phyloP scores from a whole-genome alignment of 2,113 vertebrate species.

The Megalops atlanticus region DNA sequence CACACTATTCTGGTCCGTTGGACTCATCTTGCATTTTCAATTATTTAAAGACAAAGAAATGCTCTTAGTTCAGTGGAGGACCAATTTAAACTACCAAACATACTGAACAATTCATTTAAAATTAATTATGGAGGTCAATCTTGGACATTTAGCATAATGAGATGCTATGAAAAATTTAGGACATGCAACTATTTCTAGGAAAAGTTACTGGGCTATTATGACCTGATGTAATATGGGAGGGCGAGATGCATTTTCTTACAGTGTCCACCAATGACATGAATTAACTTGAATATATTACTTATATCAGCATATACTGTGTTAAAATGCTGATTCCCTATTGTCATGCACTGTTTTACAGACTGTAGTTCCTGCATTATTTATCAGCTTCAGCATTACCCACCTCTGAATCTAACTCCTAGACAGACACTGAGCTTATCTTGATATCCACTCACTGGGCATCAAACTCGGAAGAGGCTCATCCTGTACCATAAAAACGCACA shows the following conservation, averaged over 20 bases:
- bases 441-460: too few species aligned
- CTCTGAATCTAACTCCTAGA: too few species aligned
- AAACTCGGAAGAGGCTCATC: too few species aligned
- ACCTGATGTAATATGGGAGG: slow-evolving; percentile 24
- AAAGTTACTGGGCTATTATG: slow-evolving; percentile 21
- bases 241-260: slow-evolving; percentile 27
- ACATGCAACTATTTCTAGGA: slow-evolving; percentile 39
- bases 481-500: too few species aligned
- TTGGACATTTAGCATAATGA: slow-evolving; percentile 43
- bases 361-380: too few species aligned
- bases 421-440: too few species aligned
- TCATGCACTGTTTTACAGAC: too few species aligned
- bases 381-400: too few species aligned
- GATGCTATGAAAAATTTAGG: slow-evolving; percentile 36
- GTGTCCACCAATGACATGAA: neutral
- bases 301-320: too few species aligned
- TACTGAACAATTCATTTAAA: slow-evolving; percentile 38
- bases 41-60: slow-evolving; percentile 49
- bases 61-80: slow-evolving; percentile 32
- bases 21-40: slow-evolving; percentile 51
- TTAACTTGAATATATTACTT: too few species aligned
- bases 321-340: too few species aligned
- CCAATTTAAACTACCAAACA: slow-evolving; percentile 46
- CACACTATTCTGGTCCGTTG: slow-evolving; percentile 29
- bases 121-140: slow-evolving; percentile 36